phyloP scores from a whole-genome alignment of 37 sponge, comb jelly and placozoan species.

The Ianthella basta region DNA sequence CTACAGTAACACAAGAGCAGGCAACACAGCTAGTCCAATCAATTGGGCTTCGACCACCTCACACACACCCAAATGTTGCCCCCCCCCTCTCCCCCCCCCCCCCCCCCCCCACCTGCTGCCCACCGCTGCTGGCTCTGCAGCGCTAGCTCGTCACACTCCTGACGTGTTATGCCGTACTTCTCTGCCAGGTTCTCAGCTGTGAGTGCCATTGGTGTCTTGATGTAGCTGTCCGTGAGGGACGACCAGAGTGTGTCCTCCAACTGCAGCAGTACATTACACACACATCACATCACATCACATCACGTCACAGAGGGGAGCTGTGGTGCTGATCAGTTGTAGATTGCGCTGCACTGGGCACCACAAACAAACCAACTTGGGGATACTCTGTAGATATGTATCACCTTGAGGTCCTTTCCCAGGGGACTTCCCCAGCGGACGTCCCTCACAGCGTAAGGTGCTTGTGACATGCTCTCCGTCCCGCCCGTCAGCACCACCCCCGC shows the following conservation, averaged over 20 bases:
- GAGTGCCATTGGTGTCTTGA: conserved; percentile 92
- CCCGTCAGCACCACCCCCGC: conserved; percentile 85
- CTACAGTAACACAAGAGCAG: conserved; percentile 45
- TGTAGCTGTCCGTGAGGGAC: conserved; percentile 74
- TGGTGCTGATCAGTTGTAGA: too few species aligned
- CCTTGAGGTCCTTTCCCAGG: conserved; percentile 86
- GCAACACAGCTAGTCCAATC: too few species aligned
- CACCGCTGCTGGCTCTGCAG: conserved; percentile 87
- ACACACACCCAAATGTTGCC: background rate
- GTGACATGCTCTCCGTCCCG: conserved; percentile 95
- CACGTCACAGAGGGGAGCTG: too few species aligned
- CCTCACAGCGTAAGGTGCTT: conserved; percentile 78
- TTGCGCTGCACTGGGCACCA: too few species aligned
- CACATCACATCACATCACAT: conserved; percentile 3
- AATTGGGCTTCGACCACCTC: too few species aligned
- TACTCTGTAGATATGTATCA: background rate
- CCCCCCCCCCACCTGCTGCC: conserved; percentile 79
- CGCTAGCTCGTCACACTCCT: conserved; percentile 91
- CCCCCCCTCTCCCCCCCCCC: too few species aligned
- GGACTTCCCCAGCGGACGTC: conserved; percentile 79
- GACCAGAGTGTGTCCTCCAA: conserved; percentile 96
- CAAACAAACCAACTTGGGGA: background rate
- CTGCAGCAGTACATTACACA: conserved; percentile 27
- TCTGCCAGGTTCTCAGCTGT: conserved; percentile 97
- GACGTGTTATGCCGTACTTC: conserved; percentile 81